phyloP scores from a whole-genome alignment of 2,113 vertebrate species.

The Ctenodactylus gundi region DNA sequence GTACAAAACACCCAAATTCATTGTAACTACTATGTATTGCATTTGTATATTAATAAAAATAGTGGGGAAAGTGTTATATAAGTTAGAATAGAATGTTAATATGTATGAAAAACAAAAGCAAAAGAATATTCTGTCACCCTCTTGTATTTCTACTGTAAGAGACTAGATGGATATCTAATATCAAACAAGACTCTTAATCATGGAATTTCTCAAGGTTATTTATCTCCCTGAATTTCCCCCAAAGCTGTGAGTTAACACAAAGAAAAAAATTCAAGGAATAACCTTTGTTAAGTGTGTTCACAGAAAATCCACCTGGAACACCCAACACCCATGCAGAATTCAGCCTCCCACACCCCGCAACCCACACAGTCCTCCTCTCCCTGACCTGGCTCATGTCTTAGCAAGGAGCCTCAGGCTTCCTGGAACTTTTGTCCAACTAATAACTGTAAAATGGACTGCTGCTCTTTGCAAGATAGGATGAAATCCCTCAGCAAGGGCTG shows the following conservation, averaged over 20 bases:
- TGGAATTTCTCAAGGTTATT: neutral
- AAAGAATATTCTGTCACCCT: neutral
- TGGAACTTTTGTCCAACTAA: neutral
- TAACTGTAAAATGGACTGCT: neutral
- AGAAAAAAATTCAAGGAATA: neutral
- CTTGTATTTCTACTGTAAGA: neutral
- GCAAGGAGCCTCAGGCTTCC: no score
- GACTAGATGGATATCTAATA: neutral
- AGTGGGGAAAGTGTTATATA: neutral
- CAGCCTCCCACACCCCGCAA: neutral
- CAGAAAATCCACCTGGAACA: neutral
- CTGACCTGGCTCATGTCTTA: neutral
- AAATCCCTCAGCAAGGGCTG: neutral
- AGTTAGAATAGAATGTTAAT: neutral
- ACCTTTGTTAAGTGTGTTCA: neutral
- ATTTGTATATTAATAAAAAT: neutral
- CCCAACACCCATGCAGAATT: neutral
- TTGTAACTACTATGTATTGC: no score
- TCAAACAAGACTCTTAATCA: neutral
- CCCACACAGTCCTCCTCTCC: neutral
- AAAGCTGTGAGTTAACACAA: neutral
- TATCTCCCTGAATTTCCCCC: neutral
- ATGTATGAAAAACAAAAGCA: neutral
- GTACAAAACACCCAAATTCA: no score
- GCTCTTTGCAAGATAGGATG: neutral